phyloP scores from a whole-genome alignment of 2,113 vertebrate species.

The Pongo pygmaeus region DNA sequence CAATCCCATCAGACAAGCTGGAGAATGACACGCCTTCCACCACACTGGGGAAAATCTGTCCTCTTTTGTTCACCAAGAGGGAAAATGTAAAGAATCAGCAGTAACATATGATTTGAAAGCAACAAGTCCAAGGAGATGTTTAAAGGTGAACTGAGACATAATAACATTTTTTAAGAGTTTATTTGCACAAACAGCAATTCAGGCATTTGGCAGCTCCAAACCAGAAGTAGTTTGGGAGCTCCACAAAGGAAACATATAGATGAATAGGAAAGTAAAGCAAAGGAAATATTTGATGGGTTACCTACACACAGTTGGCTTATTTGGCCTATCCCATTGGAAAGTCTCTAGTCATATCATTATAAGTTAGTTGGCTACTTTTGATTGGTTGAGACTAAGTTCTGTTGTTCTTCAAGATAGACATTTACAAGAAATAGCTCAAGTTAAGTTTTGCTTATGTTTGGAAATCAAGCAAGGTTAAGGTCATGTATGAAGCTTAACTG shows the following conservation, averaged over 20 bases:
- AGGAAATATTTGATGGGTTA: background rate
- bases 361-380: background rate
- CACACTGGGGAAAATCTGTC: background rate
- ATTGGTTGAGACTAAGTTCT: background rate
- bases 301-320: background rate
- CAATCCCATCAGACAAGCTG: background rate
- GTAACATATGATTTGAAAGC: background rate
- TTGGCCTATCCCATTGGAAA: background rate
- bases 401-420: background rate
- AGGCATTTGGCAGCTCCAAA: background rate
- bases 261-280: background rate
- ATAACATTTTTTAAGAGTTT: background rate
- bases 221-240: background rate
- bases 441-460: background rate
- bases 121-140: background rate
- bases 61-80: rapidly evolving
- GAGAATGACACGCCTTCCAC: background rate
- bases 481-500: background rate
- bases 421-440: background rate
- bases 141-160: background rate
- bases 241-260: background rate
- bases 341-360: background rate
- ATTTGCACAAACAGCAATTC: background rate
- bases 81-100: background rate
- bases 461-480: background rate